Percentiles rank a stretch among this genome's conserved stretches.
Evolutionary conservation across 2,888 invertebrate species (phyloP).

Genomic region (Euzetes globulus): DNA sequence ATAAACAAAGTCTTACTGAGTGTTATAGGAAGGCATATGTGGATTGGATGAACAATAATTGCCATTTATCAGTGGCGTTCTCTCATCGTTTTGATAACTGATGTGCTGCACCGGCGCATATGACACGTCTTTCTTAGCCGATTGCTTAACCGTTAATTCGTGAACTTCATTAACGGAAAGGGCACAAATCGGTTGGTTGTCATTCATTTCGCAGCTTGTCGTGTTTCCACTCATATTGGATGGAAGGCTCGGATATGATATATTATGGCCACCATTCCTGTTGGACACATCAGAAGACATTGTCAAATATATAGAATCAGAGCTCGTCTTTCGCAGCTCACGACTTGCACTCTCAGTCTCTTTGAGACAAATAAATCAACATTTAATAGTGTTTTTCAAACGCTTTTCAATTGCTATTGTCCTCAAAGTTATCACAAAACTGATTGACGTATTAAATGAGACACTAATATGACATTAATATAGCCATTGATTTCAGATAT

Average conservation of each 20-base stretch:
- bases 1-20: constrained; percentile 13
- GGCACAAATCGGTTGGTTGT: not conserved
- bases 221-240: not conserved
- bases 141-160: constrained; percentile 19
- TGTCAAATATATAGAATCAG: not conserved
- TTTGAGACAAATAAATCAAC: not conserved
- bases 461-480: too few relatives aligned
- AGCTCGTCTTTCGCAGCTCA: too few relatives aligned
- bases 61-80: constrained; percentile 23
- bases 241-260: not conserved
- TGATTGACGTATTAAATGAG: not conserved
- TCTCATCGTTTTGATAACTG: constrained; percentile 2
- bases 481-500: too few relatives aligned
- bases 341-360: too few relatives aligned
- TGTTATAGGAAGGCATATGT: constrained; percentile 18
- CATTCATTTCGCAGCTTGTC: not conserved
- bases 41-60: constrained; percentile 24
- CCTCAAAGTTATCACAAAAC: not conserved
- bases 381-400: not conserved
- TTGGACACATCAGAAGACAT: not conserved
- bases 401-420: constrained; percentile 2
- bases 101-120: constrained; percentile 19
- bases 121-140: not conserved
- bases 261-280: not conserved
- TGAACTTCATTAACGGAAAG: not conserved